Evolutionary conservation across 2,888 invertebrate genomes (phyloP), one percentile per base, ranked within the genome.

Genomic region (Platerodrilus igneus): DNA sequence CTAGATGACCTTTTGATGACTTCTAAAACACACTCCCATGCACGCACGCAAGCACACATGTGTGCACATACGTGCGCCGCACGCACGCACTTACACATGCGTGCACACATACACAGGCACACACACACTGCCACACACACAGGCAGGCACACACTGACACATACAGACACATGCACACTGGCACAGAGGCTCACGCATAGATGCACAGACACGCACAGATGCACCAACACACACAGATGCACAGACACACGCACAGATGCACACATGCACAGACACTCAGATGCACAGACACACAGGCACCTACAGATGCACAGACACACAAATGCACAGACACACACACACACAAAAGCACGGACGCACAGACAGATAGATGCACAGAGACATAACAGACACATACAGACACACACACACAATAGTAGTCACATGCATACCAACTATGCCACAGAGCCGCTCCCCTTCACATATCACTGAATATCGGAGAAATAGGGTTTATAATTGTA

Each of bases 101-200:
- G 39, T 46, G 44, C 47, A 44, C 44, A 41, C 48, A 47, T 46
- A 49, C 50, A 37, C 48, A 45, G 48, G 45, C 48, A 37, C 50
- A 44, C 46, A 47, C 50, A 34, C 48, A 47, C 50, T 44, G 44
- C 38, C 50, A 45, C 48, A 49, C 50, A 38, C 46, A 41, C 50
- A 47, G 46, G 35, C 48, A 44, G 46, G 47, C 50, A 36, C 48
- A 47, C 50, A 50, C 48, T 41, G 47, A 47, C 48, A 50, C 50
- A 41, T 46, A 49, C 50, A 48, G 46, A 36, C 50, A 44, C 48
- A 45, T 48, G 33, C 46, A 45, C 50, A 47, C 48, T 39, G 48
- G 45, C 46, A 47, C 48, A 38, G 46, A 49, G 46, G 41, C 48
- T 36, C 48, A 47, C 46, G 17, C 28, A 16, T 17, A 28, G n/a